phyloP scores from a whole-genome alignment of 30 jellyfish, hydroid and myxozoan genomes.

The Turritopsis dohrnii region DNA sequence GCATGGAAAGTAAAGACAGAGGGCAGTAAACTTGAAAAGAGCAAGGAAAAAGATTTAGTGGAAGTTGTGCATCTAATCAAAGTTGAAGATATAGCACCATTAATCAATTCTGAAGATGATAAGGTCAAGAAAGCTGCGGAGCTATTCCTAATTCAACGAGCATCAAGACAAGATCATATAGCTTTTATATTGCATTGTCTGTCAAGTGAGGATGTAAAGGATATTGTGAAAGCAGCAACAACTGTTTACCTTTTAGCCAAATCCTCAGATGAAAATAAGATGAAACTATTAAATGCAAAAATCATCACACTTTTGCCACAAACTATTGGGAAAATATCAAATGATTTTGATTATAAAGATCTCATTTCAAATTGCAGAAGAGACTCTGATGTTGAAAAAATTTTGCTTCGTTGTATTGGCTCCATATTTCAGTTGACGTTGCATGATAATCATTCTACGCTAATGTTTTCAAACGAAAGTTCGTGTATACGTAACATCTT shows the following conservation, averaged over 20 bases:
- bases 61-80: constrained; percentile 43
- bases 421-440: constrained; percentile 45
- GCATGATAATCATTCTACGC: constrained; percentile 27
- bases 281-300: constrained; percentile 2
- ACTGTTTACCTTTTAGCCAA: constrained; percentile 45
- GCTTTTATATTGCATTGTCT: constrained; percentile 30
- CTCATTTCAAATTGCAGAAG: constrained; percentile 37
- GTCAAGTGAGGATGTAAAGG: constrained; percentile 20
- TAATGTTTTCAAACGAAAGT: constrained; percentile 34
- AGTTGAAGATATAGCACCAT: constrained; percentile 41
- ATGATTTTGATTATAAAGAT: constrained; percentile 39
- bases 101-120: constrained; percentile 41
- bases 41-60: constrained; percentile 44
- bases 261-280: constrained; percentile 37
- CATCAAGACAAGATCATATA: constrained; percentile 37
- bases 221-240: constrained; percentile 47
- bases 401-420: constrained; percentile 41
- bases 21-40: constrained; percentile 31
- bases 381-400: constrained; percentile 42
- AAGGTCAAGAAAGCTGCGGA: constrained; percentile 64
- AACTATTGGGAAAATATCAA: constrained; percentile 44
- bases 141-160: constrained; percentile 58
- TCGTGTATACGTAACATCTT: constrained; percentile 41
- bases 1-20: constrained; percentile 51
- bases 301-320: constrained; percentile 27